Base-by-base conservation (phyloP, 2,113 vertebrate genomes). In the Solea senegalensis region DNA sequence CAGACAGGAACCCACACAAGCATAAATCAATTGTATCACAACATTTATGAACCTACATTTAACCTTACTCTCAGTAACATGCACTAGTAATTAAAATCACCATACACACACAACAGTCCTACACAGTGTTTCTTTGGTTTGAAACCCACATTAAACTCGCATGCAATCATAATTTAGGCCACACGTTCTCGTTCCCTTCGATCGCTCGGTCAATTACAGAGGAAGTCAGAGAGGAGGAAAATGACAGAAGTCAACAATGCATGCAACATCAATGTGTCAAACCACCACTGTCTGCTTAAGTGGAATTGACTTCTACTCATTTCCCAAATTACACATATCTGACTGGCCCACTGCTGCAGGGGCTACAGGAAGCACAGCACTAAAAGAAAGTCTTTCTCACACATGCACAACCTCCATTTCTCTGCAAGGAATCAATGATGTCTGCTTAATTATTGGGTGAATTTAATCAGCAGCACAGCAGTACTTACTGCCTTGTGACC, bases 361-460 rank as follows among this genome's bases (percentile, higher is more conserved):
- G 90, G 77, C 71, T 83, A 83, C 84, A 91, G 90, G 91, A 92
- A 90, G 81, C 72, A 76, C 58, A 28, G 60, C 74, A 87, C 78
- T 53, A 76, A 55, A 48, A 53, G 68, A 65, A 50, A 72, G 80
- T 61, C 54, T 54, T 34, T 5, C 61, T 5, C 63, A 8, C 78
- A 64, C 72, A 61, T 63, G 43, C 73, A 5, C 78, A 69, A 78
- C 71, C 86, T 82, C 86, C 62, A 56, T 88, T 83, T 88, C 88
- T 92, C 87, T 76, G 78, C 68, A 61, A 86, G 88, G 90, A 92
- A 94, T 94, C 94, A 92, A 94, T 94, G 88, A 85, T 89, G 89
- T 93, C 92, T 92, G 92, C 90, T 92, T 93, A 94, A 93, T 94
- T 92, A 93, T 90, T 93, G 90, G 86, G 82, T 85, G 86, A 92